Conservation (phyloP, 23 tunicate genomes). For the Phallusia fumigata region DNA sequence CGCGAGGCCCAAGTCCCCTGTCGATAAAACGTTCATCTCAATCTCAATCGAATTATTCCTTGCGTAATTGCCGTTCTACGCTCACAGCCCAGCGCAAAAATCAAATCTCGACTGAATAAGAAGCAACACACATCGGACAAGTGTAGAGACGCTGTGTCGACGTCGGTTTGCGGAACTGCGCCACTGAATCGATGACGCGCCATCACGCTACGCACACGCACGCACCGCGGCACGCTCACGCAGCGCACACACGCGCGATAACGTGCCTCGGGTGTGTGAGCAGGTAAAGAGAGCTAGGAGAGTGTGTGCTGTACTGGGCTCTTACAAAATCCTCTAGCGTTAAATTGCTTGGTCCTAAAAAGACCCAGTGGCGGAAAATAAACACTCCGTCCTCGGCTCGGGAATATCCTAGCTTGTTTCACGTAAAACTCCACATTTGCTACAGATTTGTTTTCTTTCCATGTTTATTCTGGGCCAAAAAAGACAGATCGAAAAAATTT, state of each 20-base stretch:
- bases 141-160: background rate
- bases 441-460: too few species aligned
- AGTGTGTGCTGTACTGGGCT: too few species aligned
- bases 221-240: background rate
- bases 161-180: conserved; percentile 6
- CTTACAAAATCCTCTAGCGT: too few species aligned
- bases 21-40: background rate
- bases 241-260: background rate
- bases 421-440: too few species aligned
- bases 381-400: too few species aligned
- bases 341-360: too few species aligned
- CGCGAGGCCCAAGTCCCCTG: background rate
- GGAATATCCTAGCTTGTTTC: too few species aligned
- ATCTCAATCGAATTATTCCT: background rate
- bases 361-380: too few species aligned
- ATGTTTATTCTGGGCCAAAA: too few species aligned
- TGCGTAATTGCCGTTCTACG: background rate
- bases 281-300: too few species aligned
- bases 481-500: too few species aligned
- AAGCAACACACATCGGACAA: background rate
- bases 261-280: background rate
- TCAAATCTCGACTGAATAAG: background rate
- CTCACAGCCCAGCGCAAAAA: background rate
- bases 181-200: background rate
- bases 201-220: conserved; percentile 1